A percentile compares a stretch with the other conserved stretches of the same genome.
phyloP scores from a whole-genome alignment of 2,113 vertebrate species.

The Microtus richardsoni region DNA sequence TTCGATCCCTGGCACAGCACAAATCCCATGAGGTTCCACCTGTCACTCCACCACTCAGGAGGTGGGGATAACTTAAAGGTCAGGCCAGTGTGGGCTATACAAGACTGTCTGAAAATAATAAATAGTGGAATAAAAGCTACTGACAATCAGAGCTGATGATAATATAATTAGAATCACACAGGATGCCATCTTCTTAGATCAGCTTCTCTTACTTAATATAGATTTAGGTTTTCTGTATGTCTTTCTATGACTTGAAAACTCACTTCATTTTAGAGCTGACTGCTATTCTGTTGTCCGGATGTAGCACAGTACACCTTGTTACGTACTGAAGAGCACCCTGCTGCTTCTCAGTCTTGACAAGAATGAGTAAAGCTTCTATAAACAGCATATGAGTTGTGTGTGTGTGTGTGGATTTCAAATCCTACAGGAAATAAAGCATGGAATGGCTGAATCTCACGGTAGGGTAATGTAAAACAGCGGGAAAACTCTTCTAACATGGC shows the following conservation, averaged over 20 bases:
- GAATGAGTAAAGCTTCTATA: neutral
- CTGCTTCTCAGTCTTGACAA: neutral
- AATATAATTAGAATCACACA: neutral
- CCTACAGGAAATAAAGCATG: neutral
- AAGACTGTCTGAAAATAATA: neutral
- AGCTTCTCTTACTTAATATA: neutral
- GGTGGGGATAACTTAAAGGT: neutral
- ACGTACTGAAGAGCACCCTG: neutral
- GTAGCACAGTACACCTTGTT: neutral
- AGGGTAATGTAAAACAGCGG: too few species aligned
- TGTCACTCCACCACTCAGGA: neutral
- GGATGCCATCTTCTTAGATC: neutral
- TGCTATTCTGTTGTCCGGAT: neutral
- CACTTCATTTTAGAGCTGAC: neutral
- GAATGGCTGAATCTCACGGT: neutral
- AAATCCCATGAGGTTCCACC: neutral
- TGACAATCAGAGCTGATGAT: neutral
- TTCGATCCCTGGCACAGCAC: neutral
- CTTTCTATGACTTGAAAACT: neutral
- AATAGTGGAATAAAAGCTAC: neutral
- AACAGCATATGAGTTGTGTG: neutral
- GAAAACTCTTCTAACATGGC: neutral
- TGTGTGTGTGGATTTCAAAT: neutral
- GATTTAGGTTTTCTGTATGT: neutral
- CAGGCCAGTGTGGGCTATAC: neutral